Base-by-base conservation (phyloP, 1,140 invertebrate genomes). In the Conus betulinus region DNA sequence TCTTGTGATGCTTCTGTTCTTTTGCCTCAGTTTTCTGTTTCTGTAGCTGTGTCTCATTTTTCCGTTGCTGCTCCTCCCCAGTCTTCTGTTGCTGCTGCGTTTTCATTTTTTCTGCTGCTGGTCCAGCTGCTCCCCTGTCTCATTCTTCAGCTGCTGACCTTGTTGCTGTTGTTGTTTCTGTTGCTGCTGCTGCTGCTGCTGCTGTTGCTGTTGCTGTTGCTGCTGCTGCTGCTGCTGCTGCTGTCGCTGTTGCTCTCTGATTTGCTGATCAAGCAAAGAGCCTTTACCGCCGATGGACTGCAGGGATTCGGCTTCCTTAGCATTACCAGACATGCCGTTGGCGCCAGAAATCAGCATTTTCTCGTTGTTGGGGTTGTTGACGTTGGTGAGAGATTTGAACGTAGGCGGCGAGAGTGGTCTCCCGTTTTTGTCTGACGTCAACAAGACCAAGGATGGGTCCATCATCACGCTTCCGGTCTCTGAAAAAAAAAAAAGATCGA, bases 311-410 rank as follows among this genome's bases (percentile, higher is more conserved):
- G 53, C 3, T 51, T 13, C 52, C 5, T n/a, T 15, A n/a, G 5
- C 25, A 3, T 0, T 17, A 25, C 10, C 10, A 10, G n/a, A 15
- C 57, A 67, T 39, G 7, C 55, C 63, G 57, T 25, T 63, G n/a
- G 82, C 82, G n/a, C 82, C 82, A 39, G 82, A 84, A 20, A 84
- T 20, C n/a, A 84, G 23, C 23, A 63, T 10, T 5, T 84, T 84
- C n/a, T 39, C 52, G 23, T 23, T 51, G 20, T 63, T 11, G 23
- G 82, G 20, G 23, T 84, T 39, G 82, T 84, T 84, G 0, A 84
- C 13, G 11, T 84, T n/a, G 7, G 82, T 63, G n/a, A 84, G 20
- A 7, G 82, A 84, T 39, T 63, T 84, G 82, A 84, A 84, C 3
- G 55, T 63, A 4, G 82, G 82, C 82, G 52, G 23, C n/a, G 82